phyloP scores from a whole-genome alignment of 1,140 invertebrate species.

The Coelopa frigida region DNA sequence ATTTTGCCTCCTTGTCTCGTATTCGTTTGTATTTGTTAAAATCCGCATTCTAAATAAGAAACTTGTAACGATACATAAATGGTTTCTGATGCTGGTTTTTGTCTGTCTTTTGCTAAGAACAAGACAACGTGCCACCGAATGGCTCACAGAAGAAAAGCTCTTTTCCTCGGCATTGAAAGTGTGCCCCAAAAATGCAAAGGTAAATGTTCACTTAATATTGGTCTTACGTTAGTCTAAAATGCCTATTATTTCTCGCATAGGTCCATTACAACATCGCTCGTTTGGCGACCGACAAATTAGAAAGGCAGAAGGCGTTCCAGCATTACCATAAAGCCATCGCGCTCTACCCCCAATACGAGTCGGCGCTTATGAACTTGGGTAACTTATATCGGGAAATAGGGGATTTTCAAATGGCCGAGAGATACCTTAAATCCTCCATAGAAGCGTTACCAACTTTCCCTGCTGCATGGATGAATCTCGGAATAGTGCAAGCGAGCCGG shows the following conservation, averaged over 20 bases:
- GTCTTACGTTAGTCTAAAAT: not conserved
- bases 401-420: slow-evolving; percentile 65
- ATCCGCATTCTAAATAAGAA: not conserved
- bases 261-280: slow-evolving; percentile 90
- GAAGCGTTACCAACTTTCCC: slow-evolving; percentile 77
- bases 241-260: slow-evolving; percentile 3
- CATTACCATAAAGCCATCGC: slow-evolving; percentile 77
- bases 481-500: slow-evolving; percentile 75
- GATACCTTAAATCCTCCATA: slow-evolving; percentile 66
- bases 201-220: slow-evolving; percentile 37
- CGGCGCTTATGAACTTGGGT: slow-evolving; percentile 95
- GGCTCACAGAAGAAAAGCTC: slow-evolving; percentile 67
- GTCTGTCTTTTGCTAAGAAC: slow-evolving; percentile 49
- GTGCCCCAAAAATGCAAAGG: slow-evolving; percentile 87
- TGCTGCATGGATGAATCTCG: slow-evolving; percentile 96
- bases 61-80: not conserved
- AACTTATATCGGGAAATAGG: slow-evolving; percentile 81
- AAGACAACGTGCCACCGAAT: slow-evolving; percentile 65
- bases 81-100: slow-evolving; percentile 44
- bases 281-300: slow-evolving; percentile 67
- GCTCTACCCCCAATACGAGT: slow-evolving; percentile 85
- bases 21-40: slow-evolving; percentile 50
- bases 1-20: slow-evolving; percentile 66
- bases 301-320: slow-evolving; percentile 59
- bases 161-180: slow-evolving; percentile 66